A percentile compares a stretch with the other conserved stretches of the same genome.
These are phyloP conservation scores for Periophthalmus modestus DNA, from an alignment of 2,113 vertebrate species.

Conservation along the genomic window DNA sequence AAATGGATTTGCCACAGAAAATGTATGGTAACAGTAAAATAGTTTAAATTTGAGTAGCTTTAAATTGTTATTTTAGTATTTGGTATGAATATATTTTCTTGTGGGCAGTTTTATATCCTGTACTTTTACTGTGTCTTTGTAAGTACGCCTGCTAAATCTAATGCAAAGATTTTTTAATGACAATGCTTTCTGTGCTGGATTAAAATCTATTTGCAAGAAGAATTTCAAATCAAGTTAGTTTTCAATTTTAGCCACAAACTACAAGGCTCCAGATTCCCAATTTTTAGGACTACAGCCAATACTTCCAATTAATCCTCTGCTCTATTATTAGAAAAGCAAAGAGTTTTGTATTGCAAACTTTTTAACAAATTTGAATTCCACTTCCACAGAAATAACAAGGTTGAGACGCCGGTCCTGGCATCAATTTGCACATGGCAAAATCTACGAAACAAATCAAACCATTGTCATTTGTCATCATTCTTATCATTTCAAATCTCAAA, in stretches of 20 bases:
- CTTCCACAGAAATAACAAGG: no score
- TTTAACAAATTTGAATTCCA: no score
- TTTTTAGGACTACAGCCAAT: no score
- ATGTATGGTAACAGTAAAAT: not conserved
- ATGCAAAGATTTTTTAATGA: not conserved
- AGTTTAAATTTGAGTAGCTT: not conserved
- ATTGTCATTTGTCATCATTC: conserved; percentile 35
- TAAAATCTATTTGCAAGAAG: no score
- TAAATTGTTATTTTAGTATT: no score
- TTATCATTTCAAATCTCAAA: conserved; percentile 34
- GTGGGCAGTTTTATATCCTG: not conserved
- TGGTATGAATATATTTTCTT: no score
- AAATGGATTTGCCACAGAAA: not conserved
- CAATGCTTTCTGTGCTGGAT: not conserved
- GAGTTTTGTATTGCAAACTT: no score
- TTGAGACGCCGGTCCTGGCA: conserved; percentile 42
- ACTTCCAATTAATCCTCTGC: not conserved
- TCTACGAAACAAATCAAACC: conserved; percentile 38
- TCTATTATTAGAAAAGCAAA: not conserved
- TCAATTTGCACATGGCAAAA: conserved; percentile 63
- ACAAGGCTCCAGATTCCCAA: no score
- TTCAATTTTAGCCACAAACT: no score
- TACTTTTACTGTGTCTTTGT: not conserved
- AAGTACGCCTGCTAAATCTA: not conserved
- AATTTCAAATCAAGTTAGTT: no score